phyloP scores from a whole-genome alignment of 2,113 vertebrate genomes.

The Osmerus mordax region DNA sequence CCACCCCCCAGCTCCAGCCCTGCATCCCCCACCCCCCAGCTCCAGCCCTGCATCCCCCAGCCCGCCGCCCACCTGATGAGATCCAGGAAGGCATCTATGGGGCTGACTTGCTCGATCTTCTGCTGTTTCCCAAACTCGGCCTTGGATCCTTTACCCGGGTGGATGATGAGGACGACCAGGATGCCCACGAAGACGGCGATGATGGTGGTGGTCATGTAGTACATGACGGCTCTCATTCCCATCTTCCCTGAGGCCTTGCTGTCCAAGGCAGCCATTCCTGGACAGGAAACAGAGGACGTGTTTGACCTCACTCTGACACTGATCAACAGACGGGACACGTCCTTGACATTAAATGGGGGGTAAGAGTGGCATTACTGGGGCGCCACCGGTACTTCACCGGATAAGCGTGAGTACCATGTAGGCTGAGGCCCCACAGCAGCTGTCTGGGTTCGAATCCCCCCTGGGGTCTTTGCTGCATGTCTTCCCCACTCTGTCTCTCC shows the following conservation, averaged over 20 bases:
- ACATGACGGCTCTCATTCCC: conserved; percentile 92
- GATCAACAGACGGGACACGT: too few species aligned
- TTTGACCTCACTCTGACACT: neutral
- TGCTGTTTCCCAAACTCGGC: conserved; percentile 93
- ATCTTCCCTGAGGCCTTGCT: conserved; percentile 96
- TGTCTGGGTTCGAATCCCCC: too few species aligned
- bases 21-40: too few species aligned
- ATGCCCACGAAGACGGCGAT: conserved; percentile 94
- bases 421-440: too few species aligned
- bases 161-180: conserved; percentile 94
- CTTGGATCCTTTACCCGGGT: conserved; percentile 93
- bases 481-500: too few species aligned
- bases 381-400: too few species aligned
- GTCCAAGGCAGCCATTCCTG: conserved; percentile 95
- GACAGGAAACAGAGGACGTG: neutral
- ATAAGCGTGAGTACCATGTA: too few species aligned
- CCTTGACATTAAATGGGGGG: too few species aligned
- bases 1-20: too few species aligned
- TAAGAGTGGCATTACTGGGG: too few species aligned
- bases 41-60: neutral
- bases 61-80: conserved; percentile 82
- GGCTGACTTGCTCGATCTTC: conserved; percentile 87
- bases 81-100: conserved; percentile 94
- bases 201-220: conserved; percentile 97
- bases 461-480: too few species aligned